phyloP scores from a whole-genome alignment of 1,140 invertebrate species.

The Caenorhabditis tropicalis region DNA sequence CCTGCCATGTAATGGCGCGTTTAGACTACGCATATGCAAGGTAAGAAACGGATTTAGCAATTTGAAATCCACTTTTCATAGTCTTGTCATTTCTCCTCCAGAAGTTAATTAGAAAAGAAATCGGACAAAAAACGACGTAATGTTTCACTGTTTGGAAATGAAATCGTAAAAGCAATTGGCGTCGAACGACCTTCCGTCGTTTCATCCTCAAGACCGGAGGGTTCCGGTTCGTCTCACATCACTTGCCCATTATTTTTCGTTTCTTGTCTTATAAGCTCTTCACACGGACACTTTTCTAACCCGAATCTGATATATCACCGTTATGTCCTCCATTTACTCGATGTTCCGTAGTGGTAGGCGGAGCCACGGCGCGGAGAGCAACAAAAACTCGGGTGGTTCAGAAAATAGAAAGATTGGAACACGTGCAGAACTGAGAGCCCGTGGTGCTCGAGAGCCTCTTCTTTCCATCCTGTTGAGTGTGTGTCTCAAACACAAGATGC shows the following conservation, averaged over 20 bases:
- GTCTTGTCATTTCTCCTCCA: not conserved
- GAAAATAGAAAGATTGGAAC: slow-evolving; percentile 34
- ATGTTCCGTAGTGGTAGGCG: not conserved
- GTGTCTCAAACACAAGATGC: slow-evolving; percentile 38
- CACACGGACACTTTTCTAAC: not conserved
- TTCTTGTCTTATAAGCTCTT: slow-evolving; percentile 1
- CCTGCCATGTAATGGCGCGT: slow-evolving; percentile 36
- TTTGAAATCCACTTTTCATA: slow-evolving; percentile 3
- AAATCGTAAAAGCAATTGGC: slow-evolving; percentile 28
- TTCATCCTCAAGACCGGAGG: not conserved
- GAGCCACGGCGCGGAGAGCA: not conserved
- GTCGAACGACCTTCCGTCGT: slow-evolving; percentile 18
- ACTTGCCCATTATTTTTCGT: not conserved
- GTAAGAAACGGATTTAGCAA: slow-evolving; percentile 9
- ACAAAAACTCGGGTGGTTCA: slow-evolving; percentile 30
- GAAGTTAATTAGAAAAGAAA: slow-evolving; percentile 38
- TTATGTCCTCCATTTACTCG: not conserved
- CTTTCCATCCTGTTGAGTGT: not conserved
- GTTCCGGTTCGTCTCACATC: slow-evolving; percentile 41
- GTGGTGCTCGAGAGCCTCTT: slow-evolving; percentile 27
- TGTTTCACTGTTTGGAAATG: slow-evolving; percentile 32
- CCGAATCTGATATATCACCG: not conserved
- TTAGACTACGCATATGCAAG: slow-evolving; percentile 43
- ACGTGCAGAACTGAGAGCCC: slow-evolving; percentile 22
- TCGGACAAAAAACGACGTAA: not conserved